These are phyloP conservation scores for Megaceryle alcyon DNA, from an alignment of 2,797 vertebrate genomes.

Conservation along the genomic window DNA sequence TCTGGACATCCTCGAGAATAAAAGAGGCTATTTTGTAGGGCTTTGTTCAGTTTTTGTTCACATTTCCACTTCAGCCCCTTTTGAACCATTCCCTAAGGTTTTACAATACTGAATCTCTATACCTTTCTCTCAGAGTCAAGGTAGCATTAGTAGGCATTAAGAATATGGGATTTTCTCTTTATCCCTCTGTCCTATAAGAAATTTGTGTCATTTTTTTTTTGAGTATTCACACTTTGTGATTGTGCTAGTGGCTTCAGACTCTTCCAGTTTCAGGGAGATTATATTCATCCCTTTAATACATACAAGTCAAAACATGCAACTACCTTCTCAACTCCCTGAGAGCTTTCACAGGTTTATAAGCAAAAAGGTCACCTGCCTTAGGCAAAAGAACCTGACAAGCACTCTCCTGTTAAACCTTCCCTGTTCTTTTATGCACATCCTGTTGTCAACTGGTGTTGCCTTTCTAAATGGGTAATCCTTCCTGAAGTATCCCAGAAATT, in stretches of 20 bases:
- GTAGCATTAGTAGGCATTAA: not conserved
- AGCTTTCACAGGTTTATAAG: slow-evolving; percentile 32
- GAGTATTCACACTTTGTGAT: not conserved
- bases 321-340: not conserved
- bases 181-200: not conserved
- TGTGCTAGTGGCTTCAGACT: not conserved
- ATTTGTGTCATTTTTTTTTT: not conserved
- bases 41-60: not conserved
- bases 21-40: not conserved
- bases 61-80: not conserved
- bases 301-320: not conserved
- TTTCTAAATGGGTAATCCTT: not conserved
- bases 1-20: not conserved
- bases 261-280: not conserved
- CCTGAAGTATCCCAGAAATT: not conserved
- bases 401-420: not conserved
- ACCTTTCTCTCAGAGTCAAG: not conserved
- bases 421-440: not conserved
- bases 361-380: slow-evolving; percentile 9
- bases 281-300: not conserved
- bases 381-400: not conserved
- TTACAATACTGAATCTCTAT: not conserved
- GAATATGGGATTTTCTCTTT: not conserved
- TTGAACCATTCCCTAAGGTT: not conserved
- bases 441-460: not conserved